Base-by-base conservation (phyloP, 2,113 vertebrate genomes). In the Pterocles orientalis region DNA sequence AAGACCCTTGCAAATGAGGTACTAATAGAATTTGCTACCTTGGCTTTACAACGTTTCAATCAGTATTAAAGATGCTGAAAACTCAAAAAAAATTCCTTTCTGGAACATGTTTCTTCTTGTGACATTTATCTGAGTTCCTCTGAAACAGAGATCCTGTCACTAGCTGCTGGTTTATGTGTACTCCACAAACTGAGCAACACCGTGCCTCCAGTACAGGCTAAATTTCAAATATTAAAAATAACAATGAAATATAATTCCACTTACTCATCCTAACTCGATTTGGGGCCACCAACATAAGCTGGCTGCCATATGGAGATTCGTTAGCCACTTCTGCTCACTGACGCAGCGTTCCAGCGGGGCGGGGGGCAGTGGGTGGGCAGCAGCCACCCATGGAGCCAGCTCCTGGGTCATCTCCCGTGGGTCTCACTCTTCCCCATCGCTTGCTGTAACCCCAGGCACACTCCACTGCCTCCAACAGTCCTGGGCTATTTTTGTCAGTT, bases 301-400 rank as follows among this genome's bases (percentile, higher is more conserved):
- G 5, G 43, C 50, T 73, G 90, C 92, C 90, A 57, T 29, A 43
- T 65, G 95, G 90, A 88, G 92, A 26, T 79, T 13, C 10, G 73
- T 54, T 33, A 48, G 53, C 78, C 64, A 12, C 51, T 69, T 89
- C 57, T 58, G 62, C 69, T 17, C 6, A 0, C 39, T 17, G 73
- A 61, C 3, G 10, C 81, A 10, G 91, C 7, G 2, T 18, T 73
- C 14, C 7, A 10, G 62, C 1, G 5, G 56, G 70, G 17, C 4
- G 5, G 66, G 66, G 23, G 50, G 50, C 9, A 4, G 54, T 4
- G 19, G 54, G 7, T 3, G 15, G 47, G 68, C 7, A 2, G 50
- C 57, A 48, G 29, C 45, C 36, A 31, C 39, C 56, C 7, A 0
- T 3, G 17, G 68, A 43, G 14, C 51, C 6, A 6, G 6, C 58